phyloP scores from a whole-genome alignment of 2,113 vertebrate genomes.

The Elachura formosa region DNA sequence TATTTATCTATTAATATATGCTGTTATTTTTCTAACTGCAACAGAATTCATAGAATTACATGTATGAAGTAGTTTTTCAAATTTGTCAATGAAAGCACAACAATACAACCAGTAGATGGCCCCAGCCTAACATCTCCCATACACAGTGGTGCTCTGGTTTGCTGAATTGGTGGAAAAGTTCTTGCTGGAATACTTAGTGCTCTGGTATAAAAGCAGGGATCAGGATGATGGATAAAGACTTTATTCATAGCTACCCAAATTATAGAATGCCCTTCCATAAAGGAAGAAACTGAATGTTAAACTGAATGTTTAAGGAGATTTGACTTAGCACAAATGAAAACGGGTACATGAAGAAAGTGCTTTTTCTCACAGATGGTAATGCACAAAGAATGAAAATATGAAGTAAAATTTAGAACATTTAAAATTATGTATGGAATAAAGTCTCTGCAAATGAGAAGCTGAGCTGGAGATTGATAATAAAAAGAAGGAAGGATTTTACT shows the following conservation, averaged over 20 bases:
- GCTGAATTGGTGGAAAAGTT: neutral
- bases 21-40: neutral
- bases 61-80: neutral
- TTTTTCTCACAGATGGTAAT: neutral
- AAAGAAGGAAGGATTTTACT: neutral
- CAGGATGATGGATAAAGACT: neutral
- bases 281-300: rapidly evolving
- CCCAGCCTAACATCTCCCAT: neutral
- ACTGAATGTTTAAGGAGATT: neutral
- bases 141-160: neutral
- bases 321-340: neutral
- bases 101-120: constrained; percentile 53
- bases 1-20: neutral
- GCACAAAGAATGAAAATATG: neutral
- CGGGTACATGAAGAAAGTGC: neutral
- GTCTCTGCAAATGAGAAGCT: neutral
- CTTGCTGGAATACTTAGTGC: neutral
- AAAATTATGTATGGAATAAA: neutral
- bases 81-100: neutral
- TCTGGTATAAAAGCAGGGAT: neutral
- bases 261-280: neutral
- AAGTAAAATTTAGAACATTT: neutral
- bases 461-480: neutral
- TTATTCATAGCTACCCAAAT: neutral
- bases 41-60: neutral